A percentile compares a stretch with the other conserved stretches of the same genome.
Evolutionary conservation across 23 tunicate genomes (phyloP).

Genomic region (Clavelina lepadiformis): DNA sequence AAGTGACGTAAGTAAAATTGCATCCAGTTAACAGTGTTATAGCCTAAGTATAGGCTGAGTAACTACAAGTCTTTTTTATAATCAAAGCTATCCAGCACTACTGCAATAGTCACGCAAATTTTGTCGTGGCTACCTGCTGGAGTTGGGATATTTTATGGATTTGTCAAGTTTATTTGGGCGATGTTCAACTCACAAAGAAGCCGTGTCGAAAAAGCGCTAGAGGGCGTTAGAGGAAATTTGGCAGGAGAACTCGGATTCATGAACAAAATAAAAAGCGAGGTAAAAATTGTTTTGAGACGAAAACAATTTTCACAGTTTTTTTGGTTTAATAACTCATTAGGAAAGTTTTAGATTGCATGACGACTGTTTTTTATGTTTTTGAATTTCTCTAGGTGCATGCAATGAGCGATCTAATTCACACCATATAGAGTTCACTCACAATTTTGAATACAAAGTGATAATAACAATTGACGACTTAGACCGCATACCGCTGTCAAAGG

Average conservation of each 20-base stretch:
- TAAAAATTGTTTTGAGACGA: no score
- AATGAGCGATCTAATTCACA: constrained; percentile 47
- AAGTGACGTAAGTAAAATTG: no score
- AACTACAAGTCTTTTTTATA: no score
- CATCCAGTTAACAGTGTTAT: no score
- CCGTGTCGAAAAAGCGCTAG: constrained; percentile 62
- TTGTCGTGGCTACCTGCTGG: constrained; percentile 75
- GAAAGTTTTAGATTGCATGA: no score
- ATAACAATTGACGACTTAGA: constrained; percentile 77
- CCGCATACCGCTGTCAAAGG: constrained; percentile 57
- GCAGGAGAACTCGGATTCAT: constrained; percentile 67
- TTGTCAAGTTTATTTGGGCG: constrained; percentile 62
- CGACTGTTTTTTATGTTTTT: no score
- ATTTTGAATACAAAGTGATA: constrained; percentile 49
- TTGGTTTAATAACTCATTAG: no score
- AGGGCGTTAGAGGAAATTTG: constrained; percentile 62
- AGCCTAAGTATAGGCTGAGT: no score
- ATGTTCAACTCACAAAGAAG: constrained; percentile 89
- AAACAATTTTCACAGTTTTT: no score
- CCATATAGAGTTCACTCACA: constrained; percentile 45
- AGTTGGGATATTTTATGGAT: constrained; percentile 27
- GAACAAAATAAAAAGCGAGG: constrained; percentile 89
- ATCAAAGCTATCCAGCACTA: no score
- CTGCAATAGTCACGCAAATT: constrained; percentile 55
- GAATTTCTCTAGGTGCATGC: constrained; percentile 52